Evolutionary conservation across 1,140 invertebrate species (phyloP).

Genomic region (Chironomus tepperi): DNA sequence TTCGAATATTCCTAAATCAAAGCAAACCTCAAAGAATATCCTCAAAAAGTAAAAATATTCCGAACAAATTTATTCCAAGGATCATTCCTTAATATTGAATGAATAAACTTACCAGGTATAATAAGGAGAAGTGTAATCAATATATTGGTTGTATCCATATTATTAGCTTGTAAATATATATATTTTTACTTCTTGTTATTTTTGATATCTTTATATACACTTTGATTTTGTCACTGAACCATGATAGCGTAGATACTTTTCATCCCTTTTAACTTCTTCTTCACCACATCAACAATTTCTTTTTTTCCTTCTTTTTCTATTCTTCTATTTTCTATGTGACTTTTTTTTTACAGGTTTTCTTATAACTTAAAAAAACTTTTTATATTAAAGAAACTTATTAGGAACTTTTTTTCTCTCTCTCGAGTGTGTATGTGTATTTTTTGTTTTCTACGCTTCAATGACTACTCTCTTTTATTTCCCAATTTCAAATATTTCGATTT

Average conservation of each 20-base stretch:
- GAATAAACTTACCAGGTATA: conserved; percentile 11
- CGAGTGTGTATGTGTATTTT: not conserved
- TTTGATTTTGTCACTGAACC: conserved; percentile 7
- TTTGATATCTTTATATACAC: not conserved
- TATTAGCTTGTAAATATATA: not conserved
- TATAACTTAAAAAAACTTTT: not conserved
- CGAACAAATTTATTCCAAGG: too few species aligned
- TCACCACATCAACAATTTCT: not conserved
- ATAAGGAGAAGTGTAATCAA: not conserved
- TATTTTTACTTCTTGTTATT: not conserved
- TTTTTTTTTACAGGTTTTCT: not conserved
- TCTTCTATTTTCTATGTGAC: not conserved
- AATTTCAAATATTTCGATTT: too few species aligned
- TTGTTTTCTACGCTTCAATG: not conserved
- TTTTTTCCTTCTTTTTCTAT: too few species aligned
- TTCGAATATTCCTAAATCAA: too few species aligned
- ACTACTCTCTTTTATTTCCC: not conserved
- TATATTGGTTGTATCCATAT: conserved; percentile 10
- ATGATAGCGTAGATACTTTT: not conserved
- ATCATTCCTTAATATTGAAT: not conserved
- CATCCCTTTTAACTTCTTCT: not conserved
- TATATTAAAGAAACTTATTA: conserved; percentile 15
- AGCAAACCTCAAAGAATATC: too few species aligned
- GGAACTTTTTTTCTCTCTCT: not conserved
- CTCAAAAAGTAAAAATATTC: too few species aligned